These are phyloP conservation scores for Trichomalopsis sarcophagae DNA, from an alignment of 1,140 invertebrate species.

Conservation along the genomic window DNA sequence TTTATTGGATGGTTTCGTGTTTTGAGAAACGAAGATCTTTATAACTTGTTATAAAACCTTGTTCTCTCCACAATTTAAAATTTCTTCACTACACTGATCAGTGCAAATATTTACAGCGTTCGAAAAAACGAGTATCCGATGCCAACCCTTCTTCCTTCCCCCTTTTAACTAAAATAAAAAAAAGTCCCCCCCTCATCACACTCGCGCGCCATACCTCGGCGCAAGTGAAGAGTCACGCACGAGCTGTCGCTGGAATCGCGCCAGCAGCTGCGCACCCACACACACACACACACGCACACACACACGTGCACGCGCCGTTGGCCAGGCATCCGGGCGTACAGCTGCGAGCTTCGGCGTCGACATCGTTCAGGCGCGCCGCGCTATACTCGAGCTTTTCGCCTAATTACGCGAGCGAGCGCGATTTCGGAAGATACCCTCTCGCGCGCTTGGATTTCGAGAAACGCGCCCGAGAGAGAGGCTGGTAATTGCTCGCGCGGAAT, in stretches of 20 bases:
- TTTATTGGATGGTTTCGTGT: too few species aligned
- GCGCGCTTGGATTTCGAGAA: background rate
- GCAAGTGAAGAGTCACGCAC: background rate
- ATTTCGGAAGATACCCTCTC: constrained; percentile 18
- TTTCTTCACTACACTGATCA: too few species aligned
- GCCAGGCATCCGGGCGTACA: constrained; percentile 9
- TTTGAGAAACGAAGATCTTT: too few species aligned
- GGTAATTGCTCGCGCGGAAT: constrained; percentile 21
- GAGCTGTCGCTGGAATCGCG: background rate
- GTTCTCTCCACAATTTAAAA: too few species aligned
- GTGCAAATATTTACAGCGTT: too few species aligned
- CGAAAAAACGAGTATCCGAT: background rate
- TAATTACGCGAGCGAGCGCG: constrained; percentile 5
- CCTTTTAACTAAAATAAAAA: background rate
- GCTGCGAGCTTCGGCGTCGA: background rate
- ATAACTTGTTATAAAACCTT: too few species aligned
- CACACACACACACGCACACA: background rate
- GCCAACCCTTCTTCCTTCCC: background rate
- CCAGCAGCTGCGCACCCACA: background rate
- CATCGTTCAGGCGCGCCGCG: constrained; percentile 8
- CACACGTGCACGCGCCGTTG: background rate
- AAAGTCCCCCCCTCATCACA: too few species aligned
- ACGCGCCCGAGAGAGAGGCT: background rate
- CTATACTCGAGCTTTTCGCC: constrained; percentile 13
- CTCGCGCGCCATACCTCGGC: too few species aligned